These are phyloP conservation scores for Gallinago stenura DNA, from an alignment of 2,797 vertebrate genomes.

Conservation along the genomic window DNA sequence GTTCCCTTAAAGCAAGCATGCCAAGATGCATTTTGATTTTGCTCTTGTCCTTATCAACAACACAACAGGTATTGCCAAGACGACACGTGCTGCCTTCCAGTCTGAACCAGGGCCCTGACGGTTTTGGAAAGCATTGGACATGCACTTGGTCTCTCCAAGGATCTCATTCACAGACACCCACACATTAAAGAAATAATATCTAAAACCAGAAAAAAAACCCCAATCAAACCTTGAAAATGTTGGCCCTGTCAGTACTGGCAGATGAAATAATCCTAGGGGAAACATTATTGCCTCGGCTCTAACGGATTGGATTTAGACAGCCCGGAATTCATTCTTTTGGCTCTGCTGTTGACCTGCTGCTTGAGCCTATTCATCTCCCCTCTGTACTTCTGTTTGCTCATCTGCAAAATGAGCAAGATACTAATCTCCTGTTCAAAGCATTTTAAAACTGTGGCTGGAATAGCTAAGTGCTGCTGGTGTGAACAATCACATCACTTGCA, in stretches of 20 bases:
- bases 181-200: neutral
- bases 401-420: conserved; percentile 71
- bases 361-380: conserved; percentile 45
- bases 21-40: neutral
- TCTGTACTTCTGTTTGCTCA: conserved; percentile 65
- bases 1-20: accelerated
- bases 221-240: neutral
- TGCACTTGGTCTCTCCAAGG: accelerated
- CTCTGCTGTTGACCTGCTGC: conserved; percentile 61
- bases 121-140: neutral
- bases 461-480: conserved; percentile 7
- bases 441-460: conserved; percentile 48
- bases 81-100: accelerated
- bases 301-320: neutral
- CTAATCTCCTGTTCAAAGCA: conserved; percentile 66
- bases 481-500: conserved; percentile 35
- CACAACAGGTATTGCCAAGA: neutral
- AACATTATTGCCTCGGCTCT: neutral
- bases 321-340: conserved; percentile 1
- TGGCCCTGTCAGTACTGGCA: neutral
- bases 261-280: conserved; percentile 33
- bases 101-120: neutral
- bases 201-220: neutral
- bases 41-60: neutral
- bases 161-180: neutral